A percentile compares a stretch with the other conserved stretches of the same genome.
Conservation (phyloP, 2,888 invertebrate species). For the Acrobasis consociella region DNA sequence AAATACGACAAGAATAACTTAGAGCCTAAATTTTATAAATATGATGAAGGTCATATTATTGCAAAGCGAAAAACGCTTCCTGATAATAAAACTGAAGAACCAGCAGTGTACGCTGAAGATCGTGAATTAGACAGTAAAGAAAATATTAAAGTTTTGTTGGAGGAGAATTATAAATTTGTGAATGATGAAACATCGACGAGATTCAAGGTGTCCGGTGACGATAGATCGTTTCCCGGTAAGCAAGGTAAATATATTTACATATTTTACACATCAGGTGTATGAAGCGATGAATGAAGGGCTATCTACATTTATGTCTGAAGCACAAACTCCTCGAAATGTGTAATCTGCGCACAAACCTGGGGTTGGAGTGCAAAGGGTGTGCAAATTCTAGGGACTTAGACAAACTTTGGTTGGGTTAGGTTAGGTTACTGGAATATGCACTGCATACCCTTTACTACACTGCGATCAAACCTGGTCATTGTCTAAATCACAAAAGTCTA, state of each 20-base stretch:
- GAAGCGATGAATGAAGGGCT: no score
- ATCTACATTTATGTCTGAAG: no score
- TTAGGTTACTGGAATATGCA: no score
- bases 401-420: no score
- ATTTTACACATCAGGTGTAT: no score
- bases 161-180: constrained; percentile 67
- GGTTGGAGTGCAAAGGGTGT: no score
- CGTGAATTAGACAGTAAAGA: constrained; percentile 37
- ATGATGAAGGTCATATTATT: constrained; percentile 8
- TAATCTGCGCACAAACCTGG: no score
- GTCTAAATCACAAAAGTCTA: no score
- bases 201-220: constrained; percentile 52
- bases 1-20: constrained; percentile 1
- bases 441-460: no score
- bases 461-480: no score
- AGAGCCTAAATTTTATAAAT: not conserved
- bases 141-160: constrained; percentile 56
- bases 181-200: constrained; percentile 66
- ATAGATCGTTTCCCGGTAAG: constrained; percentile 48
- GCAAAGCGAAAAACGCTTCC: not conserved
- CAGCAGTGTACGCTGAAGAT: constrained; percentile 21
- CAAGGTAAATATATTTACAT: not conserved
- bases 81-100: constrained; percentile 6
- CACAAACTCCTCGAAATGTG: no score
- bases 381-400: no score